Evolutionary conservation across 2,113 vertebrate genomes (phyloP), one percentile per base, ranked within the genome.

Genomic region (Acinonyx jubatus): DNA sequence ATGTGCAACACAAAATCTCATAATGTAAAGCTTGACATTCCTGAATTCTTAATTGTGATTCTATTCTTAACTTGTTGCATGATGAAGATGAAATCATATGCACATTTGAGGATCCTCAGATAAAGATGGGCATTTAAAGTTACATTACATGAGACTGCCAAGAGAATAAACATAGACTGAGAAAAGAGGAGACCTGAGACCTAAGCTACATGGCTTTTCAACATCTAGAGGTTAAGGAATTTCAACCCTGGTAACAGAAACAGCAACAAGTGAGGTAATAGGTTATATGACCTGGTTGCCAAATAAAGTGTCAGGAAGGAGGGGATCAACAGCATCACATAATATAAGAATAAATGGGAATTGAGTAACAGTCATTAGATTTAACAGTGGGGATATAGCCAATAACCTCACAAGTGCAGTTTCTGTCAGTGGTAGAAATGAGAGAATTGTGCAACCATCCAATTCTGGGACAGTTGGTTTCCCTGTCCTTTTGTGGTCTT

Each of bases 291-390:
- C 29, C 27, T 89, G 10, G 57, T 61, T 89, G 71, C 21, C n/a
- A 93, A 86, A 89, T 90, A 86, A 91, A 74, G 18, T 80, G 93
- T 71, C 23, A 76, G 89, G 84, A 63, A 87, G 21, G 27, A 94
- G 55, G 33, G 86, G n/a, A 90, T 78, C 74, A 78, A 76, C 31
- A 91, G n/a, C 48, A 31, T 93, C 61, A 95, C 82, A 57, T 87
- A 41, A 27, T 57, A 78, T 4, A 41, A 66, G 55, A 76, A 6
- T 16, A 92, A 78, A 63, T 14, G 13, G 79, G 16, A 52, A 61
- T 38, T 94, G 52, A 96, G 16, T 65, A 41, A 78, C 18, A 8
- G 25, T 36, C n/a, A 41, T 71, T 90, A 36, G 31, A 76, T 78
- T 89, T 69, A 61, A 91, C 14, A 41, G 45, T 52, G n/a, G 68